Evolutionary conservation across 2,888 invertebrate genomes (phyloP), one percentile per base, ranked within the genome.

Genomic region (Amiota communis): DNA sequence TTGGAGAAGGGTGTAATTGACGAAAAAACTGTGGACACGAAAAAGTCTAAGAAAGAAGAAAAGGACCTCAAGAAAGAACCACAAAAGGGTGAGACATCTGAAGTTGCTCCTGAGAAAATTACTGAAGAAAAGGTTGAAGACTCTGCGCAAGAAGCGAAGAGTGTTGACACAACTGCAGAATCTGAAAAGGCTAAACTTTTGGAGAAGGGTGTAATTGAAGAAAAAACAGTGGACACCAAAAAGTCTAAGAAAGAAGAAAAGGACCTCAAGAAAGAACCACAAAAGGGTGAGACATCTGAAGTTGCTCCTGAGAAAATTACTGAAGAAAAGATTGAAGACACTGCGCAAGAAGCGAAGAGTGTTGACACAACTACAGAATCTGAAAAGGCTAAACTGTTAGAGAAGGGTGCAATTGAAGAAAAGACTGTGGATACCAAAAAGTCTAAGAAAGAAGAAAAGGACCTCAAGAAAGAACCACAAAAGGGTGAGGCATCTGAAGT

Each of bases 181-280:
- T 3, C 51, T 3, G n/a, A 67, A 12, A 73, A 72, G 65, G 69
- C 59, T 1, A 63, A 76, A 20, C 49, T 64, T 9, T 72, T 74
- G 0, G 77, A 80, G 0, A 65, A 70, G 23, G 74, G 71, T 20
- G 70, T 82, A 74, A 78, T 77, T 12, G 80, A 85, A 73, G 76
- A 75, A 73, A 76, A 53, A 23, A 74, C 3, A 13, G 9, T 70
- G 8, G 74, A 77, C 63, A 75, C 70, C 11, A 76, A 82, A 15
- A 72, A 80, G 56, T 56, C 53, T 1, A 64, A 61, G 13, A 12
- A 70, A n/a, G 48, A 70, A 20, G 51, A 70, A 36, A 49, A 48
- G 13, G 15, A 57, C 15, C 12, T 61, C n/a, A 8, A 20, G 17
- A 46, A 56, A 8, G 53, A 71, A 36, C 36, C 71, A 8, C 36